Conservation (phyloP, 2,888 invertebrate genomes). For the Heliconius ismenius region DNA sequence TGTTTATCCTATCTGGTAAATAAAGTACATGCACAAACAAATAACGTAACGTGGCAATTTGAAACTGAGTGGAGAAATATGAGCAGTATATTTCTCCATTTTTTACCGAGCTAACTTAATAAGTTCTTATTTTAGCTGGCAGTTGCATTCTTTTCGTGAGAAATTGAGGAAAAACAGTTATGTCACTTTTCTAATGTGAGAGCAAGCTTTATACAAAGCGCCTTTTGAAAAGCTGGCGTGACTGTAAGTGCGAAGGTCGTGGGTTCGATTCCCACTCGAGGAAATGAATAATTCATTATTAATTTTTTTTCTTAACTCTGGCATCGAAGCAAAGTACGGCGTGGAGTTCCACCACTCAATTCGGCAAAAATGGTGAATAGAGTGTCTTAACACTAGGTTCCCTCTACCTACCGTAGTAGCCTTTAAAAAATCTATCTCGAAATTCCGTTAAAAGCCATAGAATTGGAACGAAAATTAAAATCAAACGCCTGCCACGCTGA, state of each 20-base stretch:
- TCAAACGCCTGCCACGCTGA: slow-evolving; percentile 11
- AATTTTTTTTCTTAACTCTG: not conserved
- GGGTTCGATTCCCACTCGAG: too few species aligned
- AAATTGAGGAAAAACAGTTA: not conserved
- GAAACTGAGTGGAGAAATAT: not conserved
- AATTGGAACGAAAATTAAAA: not conserved
- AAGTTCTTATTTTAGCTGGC: not conserved
- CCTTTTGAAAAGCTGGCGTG: too few species aligned
- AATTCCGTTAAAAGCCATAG: not conserved
- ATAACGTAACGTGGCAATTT: slow-evolving; percentile 17
- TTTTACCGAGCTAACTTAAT: not conserved
- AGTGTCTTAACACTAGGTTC: too few species aligned
- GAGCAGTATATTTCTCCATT: slow-evolving; percentile 2
- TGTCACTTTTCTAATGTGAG: not conserved
- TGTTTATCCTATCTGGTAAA: not conserved
- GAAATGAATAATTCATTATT: too few species aligned
- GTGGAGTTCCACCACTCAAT: too few species aligned
- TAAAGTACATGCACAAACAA: slow-evolving; percentile 12
- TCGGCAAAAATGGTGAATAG: too few species aligned
- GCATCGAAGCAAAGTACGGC: too few species aligned
- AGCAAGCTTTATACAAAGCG: too few species aligned
- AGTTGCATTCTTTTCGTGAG: not conserved
- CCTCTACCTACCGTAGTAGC: too few species aligned
- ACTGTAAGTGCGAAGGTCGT: too few species aligned
- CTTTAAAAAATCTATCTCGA: not conserved